Percentiles rank a stretch among this genome's conserved stretches.
phyloP scores from a whole-genome alignment of 2,113 vertebrate species.

The Neodontobutis hainanensis region DNA sequence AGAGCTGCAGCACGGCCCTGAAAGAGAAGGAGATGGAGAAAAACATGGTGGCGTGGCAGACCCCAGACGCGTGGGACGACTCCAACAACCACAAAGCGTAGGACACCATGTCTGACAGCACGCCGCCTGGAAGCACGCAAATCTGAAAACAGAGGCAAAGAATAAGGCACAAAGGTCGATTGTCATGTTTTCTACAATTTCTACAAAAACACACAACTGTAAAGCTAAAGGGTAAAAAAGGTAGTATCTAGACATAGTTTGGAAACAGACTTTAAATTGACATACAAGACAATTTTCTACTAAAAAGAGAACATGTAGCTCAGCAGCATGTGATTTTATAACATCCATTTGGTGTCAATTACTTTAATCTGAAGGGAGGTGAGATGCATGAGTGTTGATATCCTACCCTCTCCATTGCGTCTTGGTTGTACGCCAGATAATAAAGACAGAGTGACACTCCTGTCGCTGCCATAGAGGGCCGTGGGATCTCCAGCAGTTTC shows the following conservation, averaged over 20 bases:
- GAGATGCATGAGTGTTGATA: background rate
- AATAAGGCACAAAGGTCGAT: background rate
- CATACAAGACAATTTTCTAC: too few relatives aligned
- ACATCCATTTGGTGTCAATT: too few relatives aligned
- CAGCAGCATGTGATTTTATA: too few relatives aligned
- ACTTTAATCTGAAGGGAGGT: too few relatives aligned
- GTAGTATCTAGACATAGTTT: too few relatives aligned
- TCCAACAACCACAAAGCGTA: slow-evolving; percentile 96
- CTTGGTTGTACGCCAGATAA: slow-evolving; percentile 96
- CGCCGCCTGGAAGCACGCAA: slow-evolving; percentile 88
- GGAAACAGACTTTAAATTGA: too few relatives aligned
- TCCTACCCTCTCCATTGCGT: slow-evolving; percentile 93
- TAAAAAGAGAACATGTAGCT: too few relatives aligned
- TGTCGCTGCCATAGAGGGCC: slow-evolving; percentile 96
- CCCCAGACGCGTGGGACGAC: slow-evolving; percentile 93
- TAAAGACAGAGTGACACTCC: slow-evolving; percentile 95
- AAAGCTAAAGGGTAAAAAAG: too few relatives aligned
- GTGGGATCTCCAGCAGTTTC: slow-evolving; percentile 91
- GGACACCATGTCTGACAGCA: slow-evolving; percentile 89
- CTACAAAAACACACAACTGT: too few relatives aligned
- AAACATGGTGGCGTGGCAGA: slow-evolving; percentile 98
- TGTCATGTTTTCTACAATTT: background rate
- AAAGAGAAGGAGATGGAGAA: slow-evolving; percentile 97
- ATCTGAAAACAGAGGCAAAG: slow-evolving; percentile 77
- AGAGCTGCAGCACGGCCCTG: slow-evolving; percentile 91